Evolutionary conservation across 2,113 vertebrate genomes (phyloP).

Genomic region (Amia ocellicauda): DNA sequence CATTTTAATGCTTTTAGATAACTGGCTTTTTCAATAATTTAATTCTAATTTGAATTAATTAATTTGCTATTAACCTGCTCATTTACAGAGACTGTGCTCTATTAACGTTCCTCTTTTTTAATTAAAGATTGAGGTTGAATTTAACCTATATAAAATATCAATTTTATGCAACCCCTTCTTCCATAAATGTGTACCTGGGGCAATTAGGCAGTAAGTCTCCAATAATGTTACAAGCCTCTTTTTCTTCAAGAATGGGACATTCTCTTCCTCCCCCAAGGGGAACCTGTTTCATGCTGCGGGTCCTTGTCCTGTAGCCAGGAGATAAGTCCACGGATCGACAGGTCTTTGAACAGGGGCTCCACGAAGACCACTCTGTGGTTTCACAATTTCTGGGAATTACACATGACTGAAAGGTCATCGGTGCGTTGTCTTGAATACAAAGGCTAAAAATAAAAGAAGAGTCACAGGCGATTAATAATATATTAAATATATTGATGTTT

Average conservation of each 20-base stretch:
- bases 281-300: conserved; percentile 63
- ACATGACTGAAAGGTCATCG: conserved; percentile 77
- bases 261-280: conserved; percentile 63
- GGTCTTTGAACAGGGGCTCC: conserved; percentile 82
- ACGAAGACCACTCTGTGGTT: conserved; percentile 77
- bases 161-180: no score
- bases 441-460: conserved; percentile 62
- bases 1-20: conserved; percentile 39
- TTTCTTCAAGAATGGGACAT: conserved; percentile 80
- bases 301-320: conserved; percentile 77
- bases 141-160: no score
- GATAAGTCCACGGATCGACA: conserved; percentile 69
- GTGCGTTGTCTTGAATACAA: conserved; percentile 69
- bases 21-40: conserved; percentile 42
- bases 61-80: conserved; percentile 38
- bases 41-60: conserved; percentile 45
- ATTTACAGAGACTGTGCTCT: no score
- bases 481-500: no score
- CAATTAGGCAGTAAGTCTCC: conserved; percentile 75
- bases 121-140: no score
- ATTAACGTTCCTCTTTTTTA: no score
- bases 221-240: conserved; percentile 75
- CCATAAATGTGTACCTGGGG: conserved; percentile 91
- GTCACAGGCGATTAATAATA: not conserved
- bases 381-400: conserved; percentile 81